A percentile compares a stretch with the other conserved stretches of the same genome.
Evolutionary conservation across 2,797 vertebrate species (phyloP).

Genomic region (Brachymystax lenok): DNA sequence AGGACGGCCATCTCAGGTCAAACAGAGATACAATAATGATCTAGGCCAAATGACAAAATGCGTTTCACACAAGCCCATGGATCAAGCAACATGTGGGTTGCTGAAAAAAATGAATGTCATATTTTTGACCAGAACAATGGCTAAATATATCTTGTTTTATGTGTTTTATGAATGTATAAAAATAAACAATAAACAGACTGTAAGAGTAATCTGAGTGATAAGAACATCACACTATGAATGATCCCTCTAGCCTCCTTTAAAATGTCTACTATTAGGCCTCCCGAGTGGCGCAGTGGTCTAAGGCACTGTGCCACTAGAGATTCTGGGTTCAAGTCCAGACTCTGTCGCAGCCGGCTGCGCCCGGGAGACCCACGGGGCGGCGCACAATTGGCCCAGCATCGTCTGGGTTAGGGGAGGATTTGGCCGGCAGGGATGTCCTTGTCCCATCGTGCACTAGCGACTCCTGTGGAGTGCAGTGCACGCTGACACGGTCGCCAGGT

Average conservation of each 20-base stretch:
- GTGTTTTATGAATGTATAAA: neutral
- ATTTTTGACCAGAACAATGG: neutral
- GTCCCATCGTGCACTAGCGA: no score
- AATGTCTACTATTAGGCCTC: neutral
- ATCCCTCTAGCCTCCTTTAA: constrained; percentile 17
- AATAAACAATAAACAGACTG: neutral
- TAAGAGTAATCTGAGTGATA: constrained; percentile 19
- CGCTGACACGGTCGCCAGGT: no score
- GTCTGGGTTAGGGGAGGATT: no score
- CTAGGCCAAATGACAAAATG: no score
- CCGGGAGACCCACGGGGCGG: no score
- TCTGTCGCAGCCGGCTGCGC: no score
- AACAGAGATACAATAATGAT: neutral
- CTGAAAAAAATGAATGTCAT: neutral
- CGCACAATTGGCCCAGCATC: no score
- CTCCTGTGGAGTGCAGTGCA: no score
- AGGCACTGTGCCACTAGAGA: no score
- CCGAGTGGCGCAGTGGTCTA: no score
- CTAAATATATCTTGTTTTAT: neutral
- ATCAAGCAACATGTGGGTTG: neutral
- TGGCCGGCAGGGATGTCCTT: no score
- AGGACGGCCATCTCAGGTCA: neutral
- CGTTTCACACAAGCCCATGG: neutral
- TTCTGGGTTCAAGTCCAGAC: no score
- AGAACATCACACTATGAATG: constrained; percentile 28